phyloP scores from a whole-genome alignment of 2,113 vertebrate species.

The Ammodramus savannarum region DNA sequence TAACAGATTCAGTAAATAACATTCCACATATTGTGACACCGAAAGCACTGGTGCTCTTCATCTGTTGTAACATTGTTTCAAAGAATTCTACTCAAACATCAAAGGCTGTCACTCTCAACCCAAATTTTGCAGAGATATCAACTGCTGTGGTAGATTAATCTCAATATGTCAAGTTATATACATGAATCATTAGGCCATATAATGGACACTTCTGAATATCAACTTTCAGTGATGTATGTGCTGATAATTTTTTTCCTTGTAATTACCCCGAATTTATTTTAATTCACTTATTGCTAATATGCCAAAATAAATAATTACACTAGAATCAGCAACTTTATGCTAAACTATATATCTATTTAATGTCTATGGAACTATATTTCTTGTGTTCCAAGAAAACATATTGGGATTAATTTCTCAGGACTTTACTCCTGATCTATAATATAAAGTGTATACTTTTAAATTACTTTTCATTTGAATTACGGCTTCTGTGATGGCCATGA shows the following conservation, averaged over 20 bases:
- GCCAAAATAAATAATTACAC: slow-evolving; percentile 41
- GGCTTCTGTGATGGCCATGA: not conserved
- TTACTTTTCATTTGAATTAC: not conserved
- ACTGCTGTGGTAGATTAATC: slow-evolving; percentile 17
- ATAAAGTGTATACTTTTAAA: not conserved
- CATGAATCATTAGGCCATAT: not conserved
- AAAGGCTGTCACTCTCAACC: not conserved
- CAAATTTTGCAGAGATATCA: slow-evolving; percentile 12
- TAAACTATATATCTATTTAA: slow-evolving; percentile 31
- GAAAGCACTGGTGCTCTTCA: not conserved
- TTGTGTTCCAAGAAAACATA: not conserved
- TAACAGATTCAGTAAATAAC: not conserved
- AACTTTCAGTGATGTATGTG: not conserved
- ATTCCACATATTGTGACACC: not conserved
- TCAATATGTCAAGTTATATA: not conserved
- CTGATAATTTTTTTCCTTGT: not conserved
- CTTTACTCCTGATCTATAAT: not conserved
- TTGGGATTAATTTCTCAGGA: not conserved
- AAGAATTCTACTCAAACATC: not conserved
- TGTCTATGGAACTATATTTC: not conserved
- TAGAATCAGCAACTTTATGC: slow-evolving; percentile 11
- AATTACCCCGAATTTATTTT: slow-evolving; percentile 12
- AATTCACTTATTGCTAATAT: not conserved
- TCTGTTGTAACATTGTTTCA: not conserved
- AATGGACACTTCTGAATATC: not conserved